Evolutionary conservation across 2,797 vertebrate species (phyloP).

Genomic region (Enteromius anoplus): DNA sequence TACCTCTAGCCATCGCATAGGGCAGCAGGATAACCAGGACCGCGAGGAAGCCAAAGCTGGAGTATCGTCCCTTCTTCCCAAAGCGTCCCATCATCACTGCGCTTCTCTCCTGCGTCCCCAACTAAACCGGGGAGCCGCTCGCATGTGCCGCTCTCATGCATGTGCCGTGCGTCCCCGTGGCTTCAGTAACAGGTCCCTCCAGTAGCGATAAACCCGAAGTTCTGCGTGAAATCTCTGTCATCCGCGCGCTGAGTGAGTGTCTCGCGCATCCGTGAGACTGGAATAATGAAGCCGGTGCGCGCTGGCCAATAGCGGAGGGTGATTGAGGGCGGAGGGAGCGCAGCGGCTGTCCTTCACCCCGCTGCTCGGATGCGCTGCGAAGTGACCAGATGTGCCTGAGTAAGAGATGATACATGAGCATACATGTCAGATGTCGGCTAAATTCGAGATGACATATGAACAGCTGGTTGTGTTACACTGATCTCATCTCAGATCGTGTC

Average conservation of each 20-base stretch:
- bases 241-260: constrained; percentile 65
- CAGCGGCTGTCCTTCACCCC: constrained; percentile 36
- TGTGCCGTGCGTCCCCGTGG: constrained; percentile 59
- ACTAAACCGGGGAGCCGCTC: constrained; percentile 65
- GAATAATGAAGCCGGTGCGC: constrained; percentile 55
- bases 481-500: constrained; percentile 17
- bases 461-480: constrained; percentile 49
- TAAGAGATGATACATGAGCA: constrained; percentile 33
- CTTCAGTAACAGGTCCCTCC: constrained; percentile 54
- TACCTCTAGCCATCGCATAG: constrained; percentile 70
- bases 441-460: constrained; percentile 44
- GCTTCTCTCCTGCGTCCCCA: constrained; percentile 64
- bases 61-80: constrained; percentile 66
- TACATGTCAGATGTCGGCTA: constrained; percentile 34
- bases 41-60: constrained; percentile 69
- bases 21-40: constrained; percentile 65
- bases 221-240: constrained; percentile 50
- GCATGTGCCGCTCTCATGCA: constrained; percentile 63
- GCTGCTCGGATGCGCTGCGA: constrained; percentile 30
- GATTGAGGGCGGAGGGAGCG: constrained; percentile 48
- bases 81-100: constrained; percentile 77
- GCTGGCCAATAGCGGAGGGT: constrained; percentile 52
- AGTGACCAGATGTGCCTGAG: constrained; percentile 42
- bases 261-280: constrained; percentile 61
- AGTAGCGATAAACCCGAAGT: constrained; percentile 51